Percentiles rank a stretch among this genome's conserved stretches.
Evolutionary conservation across 2,797 vertebrate genomes (phyloP).

Genomic region (Parauchenoglanis ngamensis): DNA sequence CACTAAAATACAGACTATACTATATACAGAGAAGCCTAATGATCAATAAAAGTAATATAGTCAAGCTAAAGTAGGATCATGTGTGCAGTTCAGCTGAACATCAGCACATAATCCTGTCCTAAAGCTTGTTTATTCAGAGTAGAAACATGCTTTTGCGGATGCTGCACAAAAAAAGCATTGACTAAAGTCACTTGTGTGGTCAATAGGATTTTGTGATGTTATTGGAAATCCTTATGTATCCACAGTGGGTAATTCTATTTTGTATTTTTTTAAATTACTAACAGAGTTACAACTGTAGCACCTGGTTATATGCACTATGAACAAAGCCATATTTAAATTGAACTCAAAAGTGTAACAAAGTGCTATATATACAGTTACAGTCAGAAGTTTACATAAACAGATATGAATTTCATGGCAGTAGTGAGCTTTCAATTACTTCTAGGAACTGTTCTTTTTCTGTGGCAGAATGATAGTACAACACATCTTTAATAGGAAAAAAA

Average conservation of each 20-base stretch:
- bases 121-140: neutral
- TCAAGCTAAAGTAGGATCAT: constrained; percentile 32
- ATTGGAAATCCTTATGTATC: constrained; percentile 29
- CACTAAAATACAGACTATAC: neutral
- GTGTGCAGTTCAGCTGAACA: constrained; percentile 26
- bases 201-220: constrained; percentile 14
- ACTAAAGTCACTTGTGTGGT: neutral
- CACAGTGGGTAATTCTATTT: constrained; percentile 1
- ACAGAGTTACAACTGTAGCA: too few relatives aligned
- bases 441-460: too few relatives aligned
- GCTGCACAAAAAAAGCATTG: constrained; percentile 12
- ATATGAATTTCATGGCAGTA: too few relatives aligned
- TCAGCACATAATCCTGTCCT: constrained; percentile 35
- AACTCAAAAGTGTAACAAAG: too few relatives aligned
- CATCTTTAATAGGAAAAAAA: too few relatives aligned
- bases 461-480: too few relatives aligned
- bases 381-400: too few relatives aligned
- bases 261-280: neutral
- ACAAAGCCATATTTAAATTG: too few relatives aligned
- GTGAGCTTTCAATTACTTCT: too few relatives aligned
- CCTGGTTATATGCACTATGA: too few relatives aligned
- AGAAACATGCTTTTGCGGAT: constrained; percentile 10
- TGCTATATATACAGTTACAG: too few relatives aligned
- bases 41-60: constrained; percentile 54
- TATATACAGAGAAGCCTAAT: constrained; percentile 18